Conservation (phyloP, 2,888 invertebrate genomes). For the Rhamphomyia laevipes region DNA sequence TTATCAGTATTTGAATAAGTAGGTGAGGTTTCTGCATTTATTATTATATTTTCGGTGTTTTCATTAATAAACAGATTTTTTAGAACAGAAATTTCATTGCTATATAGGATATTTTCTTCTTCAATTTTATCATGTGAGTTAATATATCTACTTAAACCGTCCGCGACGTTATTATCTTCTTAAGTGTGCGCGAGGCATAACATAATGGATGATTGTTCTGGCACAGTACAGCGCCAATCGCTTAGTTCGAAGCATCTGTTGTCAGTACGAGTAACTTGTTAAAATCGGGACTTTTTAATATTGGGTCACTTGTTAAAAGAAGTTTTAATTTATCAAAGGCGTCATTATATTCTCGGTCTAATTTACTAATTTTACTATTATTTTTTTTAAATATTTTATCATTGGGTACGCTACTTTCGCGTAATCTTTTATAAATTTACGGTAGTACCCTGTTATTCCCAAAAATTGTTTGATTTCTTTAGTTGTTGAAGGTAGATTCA, state of each 20-base stretch:
- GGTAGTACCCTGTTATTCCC: no score
- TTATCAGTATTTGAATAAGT: neutral
- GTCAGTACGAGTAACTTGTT: constrained; percentile 10
- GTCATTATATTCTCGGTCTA: constrained; percentile 6
- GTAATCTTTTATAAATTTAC: no score
- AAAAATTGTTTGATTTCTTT: no score
- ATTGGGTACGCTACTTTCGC: neutral
- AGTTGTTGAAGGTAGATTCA: no score
- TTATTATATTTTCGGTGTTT: neutral
- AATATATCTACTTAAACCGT: neutral
- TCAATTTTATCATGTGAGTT: no score
- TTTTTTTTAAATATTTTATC: neutral
- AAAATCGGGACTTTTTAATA: constrained; percentile 23
- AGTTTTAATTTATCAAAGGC: constrained; percentile 10
- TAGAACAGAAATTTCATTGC: neutral
- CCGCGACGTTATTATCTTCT: constrained; percentile 6
- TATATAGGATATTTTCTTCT: no score
- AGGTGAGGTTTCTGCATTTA: no score
- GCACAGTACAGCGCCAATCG: constrained; percentile 8
- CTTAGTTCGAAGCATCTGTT: constrained; percentile 8
- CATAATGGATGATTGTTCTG: constrained; percentile 9
- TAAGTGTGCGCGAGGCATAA: constrained; percentile 3
- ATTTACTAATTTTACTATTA: constrained; percentile 6
- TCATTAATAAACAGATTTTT: neutral
- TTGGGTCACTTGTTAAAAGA: constrained; percentile 9